phyloP scores from a whole-genome alignment of 2,113 vertebrate genomes.

The Ictidomys tridecemlineatus region DNA sequence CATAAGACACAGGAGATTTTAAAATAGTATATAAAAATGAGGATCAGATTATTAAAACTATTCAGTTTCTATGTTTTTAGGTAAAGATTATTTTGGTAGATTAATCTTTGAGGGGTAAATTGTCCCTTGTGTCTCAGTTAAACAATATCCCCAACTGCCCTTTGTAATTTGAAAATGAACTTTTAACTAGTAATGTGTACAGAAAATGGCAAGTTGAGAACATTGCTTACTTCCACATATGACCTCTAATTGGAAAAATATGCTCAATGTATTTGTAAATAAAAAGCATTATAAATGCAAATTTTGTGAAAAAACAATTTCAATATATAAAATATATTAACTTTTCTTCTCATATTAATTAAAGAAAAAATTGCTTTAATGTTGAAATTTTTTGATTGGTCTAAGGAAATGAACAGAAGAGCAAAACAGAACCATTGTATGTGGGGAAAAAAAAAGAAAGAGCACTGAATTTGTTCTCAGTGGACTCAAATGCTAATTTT shows the following conservation, averaged over 20 bases:
- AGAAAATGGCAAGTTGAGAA: neutral
- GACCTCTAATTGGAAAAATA: constrained; percentile 34
- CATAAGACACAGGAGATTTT: constrained; percentile 79
- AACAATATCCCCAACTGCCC: neutral
- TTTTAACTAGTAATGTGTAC: neutral
- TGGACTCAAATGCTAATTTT: neutral
- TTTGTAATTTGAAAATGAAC: constrained; percentile 44
- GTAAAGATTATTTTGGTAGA: constrained; percentile 59
- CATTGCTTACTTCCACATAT: neutral
- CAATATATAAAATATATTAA: neutral
- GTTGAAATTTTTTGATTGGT: neutral
- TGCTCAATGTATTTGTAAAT: neutral
- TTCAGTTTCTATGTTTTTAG: constrained; percentile 52
- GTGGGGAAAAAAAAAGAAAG: neutral
- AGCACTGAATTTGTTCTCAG: neutral
- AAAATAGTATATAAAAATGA: constrained; percentile 66
- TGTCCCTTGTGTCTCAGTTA: neutral
- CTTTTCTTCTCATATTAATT: neutral
- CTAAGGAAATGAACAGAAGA: neutral
- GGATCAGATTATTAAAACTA: constrained; percentile 58
- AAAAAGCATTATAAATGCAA: neutral
- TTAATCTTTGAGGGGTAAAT: neutral
- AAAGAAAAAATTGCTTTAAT: neutral
- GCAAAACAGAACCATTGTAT: neutral
- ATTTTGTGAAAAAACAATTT: neutral